Evolutionary conservation across 2,113 vertebrate species (phyloP).

Genomic region (Gambusia affinis): DNA sequence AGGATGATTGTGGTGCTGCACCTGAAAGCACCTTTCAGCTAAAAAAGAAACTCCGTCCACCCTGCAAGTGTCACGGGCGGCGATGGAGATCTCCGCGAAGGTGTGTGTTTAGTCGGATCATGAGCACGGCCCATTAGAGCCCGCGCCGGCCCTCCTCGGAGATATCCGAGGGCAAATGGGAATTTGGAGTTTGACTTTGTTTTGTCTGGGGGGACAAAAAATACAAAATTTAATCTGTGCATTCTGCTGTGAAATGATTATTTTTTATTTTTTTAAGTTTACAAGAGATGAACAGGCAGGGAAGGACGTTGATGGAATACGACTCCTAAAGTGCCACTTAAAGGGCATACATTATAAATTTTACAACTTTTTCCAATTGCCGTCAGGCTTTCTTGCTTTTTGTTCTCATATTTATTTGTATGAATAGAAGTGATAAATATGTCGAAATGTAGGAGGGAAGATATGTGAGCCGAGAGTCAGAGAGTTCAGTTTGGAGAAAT

Average conservation of each 20-base stretch:
- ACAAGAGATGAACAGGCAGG: conserved; percentile 29
- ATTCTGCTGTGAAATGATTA: conserved; percentile 59
- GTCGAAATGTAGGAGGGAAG: background rate
- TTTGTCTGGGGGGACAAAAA: conserved; percentile 9
- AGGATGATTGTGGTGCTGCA: conserved; percentile 62
- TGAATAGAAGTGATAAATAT: background rate
- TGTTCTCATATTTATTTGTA: background rate
- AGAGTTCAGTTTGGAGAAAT: no score
- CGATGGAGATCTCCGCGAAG: conserved; percentile 42
- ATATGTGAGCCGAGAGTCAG: background rate
- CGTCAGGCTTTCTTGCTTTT: background rate
- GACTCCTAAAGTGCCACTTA: background rate
- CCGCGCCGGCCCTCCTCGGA: conserved; percentile 7
- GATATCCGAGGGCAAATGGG: conserved; percentile 24
- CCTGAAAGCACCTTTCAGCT: conserved; percentile 60
- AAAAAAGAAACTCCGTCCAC: conserved; percentile 42
- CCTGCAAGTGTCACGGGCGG: conserved; percentile 25
- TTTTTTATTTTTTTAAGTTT: conserved; percentile 17
- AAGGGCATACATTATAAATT: background rate
- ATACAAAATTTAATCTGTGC: conserved; percentile 41
- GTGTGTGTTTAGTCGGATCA: conserved; percentile 47
- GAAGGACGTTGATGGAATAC: conserved; percentile 10
- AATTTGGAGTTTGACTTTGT: conserved; percentile 43
- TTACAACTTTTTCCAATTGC: background rate
- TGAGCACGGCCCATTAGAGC: conserved; percentile 55